These are phyloP conservation scores for Tipula confusa DNA, from an alignment of 2,888 invertebrate genomes.

Conservation along the genomic window DNA sequence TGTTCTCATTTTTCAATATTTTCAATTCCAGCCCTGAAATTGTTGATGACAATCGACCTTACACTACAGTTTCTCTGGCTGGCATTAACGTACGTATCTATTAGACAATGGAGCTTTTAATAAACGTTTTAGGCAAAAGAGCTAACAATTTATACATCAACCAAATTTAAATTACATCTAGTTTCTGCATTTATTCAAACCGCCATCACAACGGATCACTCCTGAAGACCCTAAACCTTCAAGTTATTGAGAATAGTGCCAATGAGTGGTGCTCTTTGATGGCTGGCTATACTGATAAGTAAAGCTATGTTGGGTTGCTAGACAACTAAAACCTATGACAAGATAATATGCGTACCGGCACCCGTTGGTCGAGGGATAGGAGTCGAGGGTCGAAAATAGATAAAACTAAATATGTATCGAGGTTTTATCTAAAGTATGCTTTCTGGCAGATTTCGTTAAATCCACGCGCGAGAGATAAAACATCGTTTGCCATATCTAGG, in stretches of 20 bases:
- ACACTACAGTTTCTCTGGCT: too few species aligned
- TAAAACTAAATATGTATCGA: background rate
- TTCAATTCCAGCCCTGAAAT: too few species aligned
- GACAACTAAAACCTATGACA: background rate
- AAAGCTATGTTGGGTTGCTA: background rate
- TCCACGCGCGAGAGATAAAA: background rate
- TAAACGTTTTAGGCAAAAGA: too few species aligned
- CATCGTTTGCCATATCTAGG: too few species aligned
- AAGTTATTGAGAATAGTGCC: too few species aligned
- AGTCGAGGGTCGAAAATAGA: background rate
- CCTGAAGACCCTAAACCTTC: background rate
- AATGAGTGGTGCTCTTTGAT: too few species aligned
- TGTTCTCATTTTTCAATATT: too few species aligned
- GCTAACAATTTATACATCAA: too few species aligned
- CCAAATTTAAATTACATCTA: too few species aligned
- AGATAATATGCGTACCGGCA: background rate
- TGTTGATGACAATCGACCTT: too few species aligned
- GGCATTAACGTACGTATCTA: background rate
- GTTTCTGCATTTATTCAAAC: background rate
- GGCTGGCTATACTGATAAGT: background rate
- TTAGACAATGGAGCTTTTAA: background rate
- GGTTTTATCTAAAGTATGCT: background rate
- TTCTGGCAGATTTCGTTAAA: background rate
- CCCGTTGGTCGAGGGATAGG: background rate
- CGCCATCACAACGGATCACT: background rate